Conservation (phyloP, 2,113 vertebrate species). For the Ariopsis seemanni region DNA sequence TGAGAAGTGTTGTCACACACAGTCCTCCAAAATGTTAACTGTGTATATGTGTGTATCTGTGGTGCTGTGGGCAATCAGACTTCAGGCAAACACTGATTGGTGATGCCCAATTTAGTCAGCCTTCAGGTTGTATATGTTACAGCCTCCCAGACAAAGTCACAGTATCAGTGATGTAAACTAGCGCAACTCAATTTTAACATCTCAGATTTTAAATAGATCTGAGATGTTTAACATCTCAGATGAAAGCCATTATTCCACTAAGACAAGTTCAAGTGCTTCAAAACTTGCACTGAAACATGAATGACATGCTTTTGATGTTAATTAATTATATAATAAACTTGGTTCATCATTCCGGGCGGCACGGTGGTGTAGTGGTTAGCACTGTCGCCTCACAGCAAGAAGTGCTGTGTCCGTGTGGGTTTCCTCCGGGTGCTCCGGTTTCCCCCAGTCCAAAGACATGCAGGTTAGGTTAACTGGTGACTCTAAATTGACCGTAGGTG, state of each 20-base stretch:
- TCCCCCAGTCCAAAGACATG: too few species aligned
- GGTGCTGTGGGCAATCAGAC: neutral
- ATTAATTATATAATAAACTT: neutral
- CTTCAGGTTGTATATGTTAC: neutral
- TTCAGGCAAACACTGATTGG: neutral
- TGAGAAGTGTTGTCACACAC: neutral
- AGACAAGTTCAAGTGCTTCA: neutral
- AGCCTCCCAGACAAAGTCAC: neutral
- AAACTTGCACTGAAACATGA: neutral
- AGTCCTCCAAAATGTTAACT: neutral
- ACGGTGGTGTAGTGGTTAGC: too few species aligned
- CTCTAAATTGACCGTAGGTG: too few species aligned
- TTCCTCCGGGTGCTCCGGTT: too few species aligned
- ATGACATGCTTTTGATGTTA: neutral
- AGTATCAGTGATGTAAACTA: neutral
- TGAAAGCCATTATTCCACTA: neutral
- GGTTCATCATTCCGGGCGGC: neutral
- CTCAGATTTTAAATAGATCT: too few species aligned
- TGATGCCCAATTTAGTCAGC: neutral
- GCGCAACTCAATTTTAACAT: neutral
- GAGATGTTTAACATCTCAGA: too few species aligned
- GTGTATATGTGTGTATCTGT: neutral
- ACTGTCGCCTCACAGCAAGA: too few species aligned
- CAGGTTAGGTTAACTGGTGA: too few species aligned
- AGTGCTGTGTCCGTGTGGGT: too few species aligned